A percentile compares a stretch with the other conserved stretches of the same genome.
Conservation (phyloP, 2,113 vertebrate genomes). For the Nyctereutes procyonoides region DNA sequence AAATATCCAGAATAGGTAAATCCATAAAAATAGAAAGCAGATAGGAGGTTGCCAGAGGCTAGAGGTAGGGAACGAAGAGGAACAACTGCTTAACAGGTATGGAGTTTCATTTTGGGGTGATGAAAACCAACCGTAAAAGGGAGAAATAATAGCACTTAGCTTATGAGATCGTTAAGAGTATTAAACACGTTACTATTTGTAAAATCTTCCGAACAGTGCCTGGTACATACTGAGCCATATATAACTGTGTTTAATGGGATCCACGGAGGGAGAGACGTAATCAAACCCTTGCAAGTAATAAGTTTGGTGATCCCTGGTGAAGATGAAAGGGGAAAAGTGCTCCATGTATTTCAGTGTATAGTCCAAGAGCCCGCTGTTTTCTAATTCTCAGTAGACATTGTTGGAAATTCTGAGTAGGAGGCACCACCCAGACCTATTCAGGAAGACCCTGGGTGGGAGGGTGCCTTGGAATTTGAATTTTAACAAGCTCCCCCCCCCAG, state of each 20-base stretch:
- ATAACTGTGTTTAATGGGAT: neutral
- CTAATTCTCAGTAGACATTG: neutral
- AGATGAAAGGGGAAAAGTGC: neutral
- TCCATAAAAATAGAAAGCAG: constrained; percentile 12
- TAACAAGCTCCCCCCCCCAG: neutral
- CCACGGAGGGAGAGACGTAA: neutral
- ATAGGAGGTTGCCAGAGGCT: neutral
- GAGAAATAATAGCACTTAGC: neutral
- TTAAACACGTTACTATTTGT: constrained; percentile 38
- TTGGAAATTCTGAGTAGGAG: constrained; percentile 27
- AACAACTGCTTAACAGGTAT: neutral
- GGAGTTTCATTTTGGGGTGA: constrained; percentile 28
- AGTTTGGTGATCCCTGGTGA: neutral
- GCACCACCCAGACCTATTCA: neutral
- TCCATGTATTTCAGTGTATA: neutral
- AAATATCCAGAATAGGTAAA: constrained; percentile 51
- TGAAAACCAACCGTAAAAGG: constrained; percentile 31
- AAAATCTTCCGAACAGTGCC: constrained; percentile 23
- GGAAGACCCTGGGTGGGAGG: neutral
- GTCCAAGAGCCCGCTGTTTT: neutral
- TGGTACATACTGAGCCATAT: neutral
- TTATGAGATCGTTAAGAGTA: neutral
- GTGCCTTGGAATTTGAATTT: constrained; percentile 46
- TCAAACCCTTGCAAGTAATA: constrained; percentile 24
- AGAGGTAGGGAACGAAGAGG: neutral